Evolutionary conservation across 1,140 invertebrate species (phyloP), one percentile per base, ranked within the genome.

Genomic region (Drosophila busckii): DNA sequence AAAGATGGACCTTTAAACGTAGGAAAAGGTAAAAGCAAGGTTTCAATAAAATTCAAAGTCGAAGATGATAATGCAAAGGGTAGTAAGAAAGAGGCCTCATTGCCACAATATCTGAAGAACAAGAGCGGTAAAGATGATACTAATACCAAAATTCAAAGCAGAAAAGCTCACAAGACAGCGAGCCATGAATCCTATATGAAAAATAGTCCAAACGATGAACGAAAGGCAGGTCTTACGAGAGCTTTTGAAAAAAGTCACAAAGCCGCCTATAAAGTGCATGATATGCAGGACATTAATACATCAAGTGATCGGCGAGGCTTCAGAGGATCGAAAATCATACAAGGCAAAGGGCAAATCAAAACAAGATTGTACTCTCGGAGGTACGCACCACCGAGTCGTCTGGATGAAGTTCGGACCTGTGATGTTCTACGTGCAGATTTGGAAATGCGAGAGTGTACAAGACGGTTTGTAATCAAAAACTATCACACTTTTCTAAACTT

Each of bases 381-480:
- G n/a, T 25, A 7, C 8, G 23, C 29, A 9, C 25, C 20, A 4
- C 49, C 23, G 22, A 34, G 34, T 52, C 64, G 55, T 4, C 9
- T 17, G 15, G 62, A 75, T 60, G 46, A 69, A 65, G 16, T 62
- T 42, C 59, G 64, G 10, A 7, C 63, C 6, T 70, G 70, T 40
- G 76, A 83, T 48, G 10, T 60, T 9, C 34, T 83, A 15, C 69
- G 76, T 22, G 38, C 46, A 7, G 31, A 70, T 0, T 48, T 83
- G 55, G 76, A 83, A 16, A 12, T 54, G 3, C 70, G 62, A 6
- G 76, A 83, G 38, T 23, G 68, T n/a, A 34, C 12, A 9, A 71
- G 61, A 68, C 19, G 38, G 73, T 78, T 55, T 22, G 16, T 32
- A 34, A 17, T 9, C 7, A 3, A 15, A 5, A 15, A 20, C 1